These are phyloP conservation scores for Pampusana beccarii DNA, from an alignment of 2,113 vertebrate species.

Conservation along the genomic window DNA sequence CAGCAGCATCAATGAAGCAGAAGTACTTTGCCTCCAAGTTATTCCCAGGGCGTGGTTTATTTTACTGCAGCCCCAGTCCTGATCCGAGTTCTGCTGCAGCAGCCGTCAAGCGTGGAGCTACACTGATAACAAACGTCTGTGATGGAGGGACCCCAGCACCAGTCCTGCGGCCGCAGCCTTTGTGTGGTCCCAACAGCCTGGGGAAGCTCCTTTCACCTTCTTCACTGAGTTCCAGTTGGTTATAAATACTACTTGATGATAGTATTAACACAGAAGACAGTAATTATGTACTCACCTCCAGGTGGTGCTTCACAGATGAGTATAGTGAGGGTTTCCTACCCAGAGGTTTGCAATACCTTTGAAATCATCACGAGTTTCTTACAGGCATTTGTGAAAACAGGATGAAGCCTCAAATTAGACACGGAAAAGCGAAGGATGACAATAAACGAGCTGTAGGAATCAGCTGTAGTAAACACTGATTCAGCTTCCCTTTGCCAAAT, in stretches of 20 bases:
- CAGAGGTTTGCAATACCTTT: neutral
- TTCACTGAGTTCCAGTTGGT: neutral
- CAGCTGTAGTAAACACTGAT: neutral
- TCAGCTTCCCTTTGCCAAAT: neutral
- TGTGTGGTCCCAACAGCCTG: neutral
- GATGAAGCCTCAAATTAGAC: neutral
- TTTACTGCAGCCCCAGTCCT: neutral
- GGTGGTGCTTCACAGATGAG: neutral
- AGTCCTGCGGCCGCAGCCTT: neutral
- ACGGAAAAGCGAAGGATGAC: neutral
- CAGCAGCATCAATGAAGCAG: neutral
- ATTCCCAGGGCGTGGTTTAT: fast-evolving
- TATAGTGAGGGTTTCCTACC: neutral
- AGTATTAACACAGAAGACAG: neutral
- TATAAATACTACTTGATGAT: neutral
- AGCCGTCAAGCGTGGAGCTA: fast-evolving
- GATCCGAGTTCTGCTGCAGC: neutral
- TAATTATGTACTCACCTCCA: neutral
- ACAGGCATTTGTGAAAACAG: neutral
- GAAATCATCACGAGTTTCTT: neutral
- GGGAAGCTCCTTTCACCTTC: too few species aligned
- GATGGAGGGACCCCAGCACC: neutral
- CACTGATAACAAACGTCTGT: fast-evolving
- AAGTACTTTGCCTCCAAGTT: neutral
- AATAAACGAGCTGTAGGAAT: neutral